Conservation (phyloP, 2,888 invertebrate genomes). For the Apodemia duryi region DNA sequence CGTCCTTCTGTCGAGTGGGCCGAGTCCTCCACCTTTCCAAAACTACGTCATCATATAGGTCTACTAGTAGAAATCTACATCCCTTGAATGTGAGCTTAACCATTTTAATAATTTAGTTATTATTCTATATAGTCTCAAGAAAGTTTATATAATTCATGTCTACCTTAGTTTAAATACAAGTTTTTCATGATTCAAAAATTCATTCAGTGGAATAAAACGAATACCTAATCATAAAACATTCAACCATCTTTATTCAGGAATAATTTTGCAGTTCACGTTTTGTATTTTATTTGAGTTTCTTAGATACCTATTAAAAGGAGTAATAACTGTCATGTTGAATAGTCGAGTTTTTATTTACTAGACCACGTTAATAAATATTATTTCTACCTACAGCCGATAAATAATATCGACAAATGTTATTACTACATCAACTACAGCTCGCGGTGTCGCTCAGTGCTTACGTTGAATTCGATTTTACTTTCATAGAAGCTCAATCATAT, state of each 20-base stretch:
- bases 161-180: not conserved
- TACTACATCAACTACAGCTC: too few relatives aligned
- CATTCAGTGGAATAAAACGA: slow-evolving; percentile 44
- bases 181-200: slow-evolving; percentile 39
- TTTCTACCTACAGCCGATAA: not conserved
- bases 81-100: too few relatives aligned
- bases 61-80: too few relatives aligned
- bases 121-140: too few relatives aligned
- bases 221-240: slow-evolving; percentile 51
- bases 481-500: too few relatives aligned
- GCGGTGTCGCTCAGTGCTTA: too few relatives aligned
- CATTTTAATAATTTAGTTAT: too few relatives aligned
- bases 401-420: too few relatives aligned
- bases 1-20: too few relatives aligned
- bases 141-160: not conserved
- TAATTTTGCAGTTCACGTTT: slow-evolving; percentile 51
- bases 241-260: slow-evolving; percentile 50
- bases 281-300: slow-evolving; percentile 44
- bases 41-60: too few relatives aligned
- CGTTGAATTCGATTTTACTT: too few relatives aligned
- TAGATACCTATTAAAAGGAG: slow-evolving; percentile 10
- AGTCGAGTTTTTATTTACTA: not conserved
- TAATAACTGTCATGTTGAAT: not conserved
- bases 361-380: not conserved
- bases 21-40: too few relatives aligned